Evolutionary conservation across 1,140 invertebrate genomes (phyloP), one percentile per base, ranked within the genome.

Genomic region (Pachypsylla venusta): DNA sequence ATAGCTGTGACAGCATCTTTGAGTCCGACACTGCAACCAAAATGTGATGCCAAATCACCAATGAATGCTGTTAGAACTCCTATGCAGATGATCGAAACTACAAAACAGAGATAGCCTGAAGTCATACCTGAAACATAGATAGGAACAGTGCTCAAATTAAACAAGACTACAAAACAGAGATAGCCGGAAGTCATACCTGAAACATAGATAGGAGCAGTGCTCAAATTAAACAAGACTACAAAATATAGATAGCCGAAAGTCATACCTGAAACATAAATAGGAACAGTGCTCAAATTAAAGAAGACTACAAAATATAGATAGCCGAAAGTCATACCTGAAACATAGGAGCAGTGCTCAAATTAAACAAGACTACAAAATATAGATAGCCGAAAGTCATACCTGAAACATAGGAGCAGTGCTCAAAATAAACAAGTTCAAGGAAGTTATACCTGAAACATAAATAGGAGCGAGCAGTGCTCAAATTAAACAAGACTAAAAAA

Each of bases 1-100:
- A 99, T 92, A 57, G 95, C 95, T 48, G 94, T 98, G 26, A 99
- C 89, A 2, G 89, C 83, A 72, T 98, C 94, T 73, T 91, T 89
- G 61, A 99, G 83, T 39, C 93, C 93, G 24, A 98, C 79, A n/a
- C 90, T 96, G 70, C 93, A 98, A 61, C 96, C 96, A 69, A 99
- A 96, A 72, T 93, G 87, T 1, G 90, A 90, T 3, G 95, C 94
- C 7, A 97, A 77, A 72, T 99, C 95, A 35, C 94, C 94, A 69
- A 98, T 97, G 56, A 98, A 68, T 0, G 93, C 93, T 1, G 95
- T 99, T 59, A 98, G 82, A 3, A 96, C 63, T 12, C 94, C 96
- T 70, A 98, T 98, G 65, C 84, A 82, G n/a, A 86, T 68, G 68
- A 99, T 98, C 27, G 91, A 93, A 13, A 89, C 77, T 39, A 89